phyloP scores from a whole-genome alignment of 2,888 invertebrate species.

The Acanthacorydalis orientalis region DNA sequence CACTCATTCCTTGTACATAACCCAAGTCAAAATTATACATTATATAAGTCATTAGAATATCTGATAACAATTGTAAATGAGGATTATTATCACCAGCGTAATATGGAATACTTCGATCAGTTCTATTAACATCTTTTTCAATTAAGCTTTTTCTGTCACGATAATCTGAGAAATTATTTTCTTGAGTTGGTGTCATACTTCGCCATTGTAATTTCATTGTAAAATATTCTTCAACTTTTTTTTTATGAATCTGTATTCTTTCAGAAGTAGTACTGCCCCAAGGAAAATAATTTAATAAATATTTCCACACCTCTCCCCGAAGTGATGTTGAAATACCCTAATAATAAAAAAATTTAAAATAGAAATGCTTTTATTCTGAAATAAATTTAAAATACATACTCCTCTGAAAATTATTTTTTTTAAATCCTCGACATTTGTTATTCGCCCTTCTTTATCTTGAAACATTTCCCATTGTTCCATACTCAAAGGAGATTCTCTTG shows the following conservation, averaged over 20 bases:
- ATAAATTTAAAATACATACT: constrained; percentile 31
- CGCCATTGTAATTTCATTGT: constrained; percentile 96
- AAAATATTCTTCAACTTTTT: constrained; percentile 74
- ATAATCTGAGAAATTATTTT: constrained; percentile 71
- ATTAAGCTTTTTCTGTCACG: constrained; percentile 84
- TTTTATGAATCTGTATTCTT: constrained; percentile 47
- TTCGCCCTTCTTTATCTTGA: constrained; percentile 63
- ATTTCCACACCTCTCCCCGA: constrained; percentile 85
- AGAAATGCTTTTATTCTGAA: constrained; percentile 3
- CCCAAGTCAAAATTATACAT: constrained; percentile 99
- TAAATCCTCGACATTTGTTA: constrained; percentile 60
- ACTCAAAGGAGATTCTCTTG: constrained; percentile 55
- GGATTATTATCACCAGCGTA: constrained; percentile 89
- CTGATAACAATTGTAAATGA: constrained; percentile 67
- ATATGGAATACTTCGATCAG: constrained; percentile 79
- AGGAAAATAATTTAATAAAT: constrained; percentile 71
- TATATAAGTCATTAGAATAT: constrained; percentile 94
- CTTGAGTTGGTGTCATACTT: constrained; percentile 74
- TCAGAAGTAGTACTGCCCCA: constrained; percentile 67
- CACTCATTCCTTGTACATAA: constrained; percentile 96
- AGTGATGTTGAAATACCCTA: constrained; percentile 66
- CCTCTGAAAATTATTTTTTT: constrained; percentile 84
- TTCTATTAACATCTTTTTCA: constrained; percentile 94
- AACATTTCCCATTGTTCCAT: constrained; percentile 68
- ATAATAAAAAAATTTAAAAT: constrained; percentile 7